Evolutionary conservation across 2,888 invertebrate genomes (phyloP), one percentile per base, ranked within the genome.

Genomic region (Drosophila merina): DNA sequence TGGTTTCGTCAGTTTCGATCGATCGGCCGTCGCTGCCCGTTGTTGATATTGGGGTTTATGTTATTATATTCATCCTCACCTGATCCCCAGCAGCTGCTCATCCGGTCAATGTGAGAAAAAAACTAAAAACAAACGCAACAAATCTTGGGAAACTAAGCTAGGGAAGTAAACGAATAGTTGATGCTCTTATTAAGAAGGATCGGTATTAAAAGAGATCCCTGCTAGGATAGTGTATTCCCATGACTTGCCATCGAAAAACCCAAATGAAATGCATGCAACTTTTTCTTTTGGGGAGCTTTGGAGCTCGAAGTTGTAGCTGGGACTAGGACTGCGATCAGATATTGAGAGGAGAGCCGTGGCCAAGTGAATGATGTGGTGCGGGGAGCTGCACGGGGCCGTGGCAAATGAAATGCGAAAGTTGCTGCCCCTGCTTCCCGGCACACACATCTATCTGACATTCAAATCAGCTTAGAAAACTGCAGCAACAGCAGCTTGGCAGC

Each of bases 11-110:
- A 85, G 82, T 83, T 60, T 62, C 71, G 69, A 77, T 79, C 80
- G 60, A 69, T 73, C 54, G 59, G 77, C 74, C 68, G 75, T 58
- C 58, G 68, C 36, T 68, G 79, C 40, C 45, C 76, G 84, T 71
- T 79, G 87, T 80, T 87, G 88, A 86, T 86, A 86, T 88, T 86
- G 88, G 86, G 87, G 88, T 72, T 83, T 83, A 76, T 77, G 84
- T 80, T 89, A 85, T 89, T 87, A 88, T 86, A 89, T 88, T 85
- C 89, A 88, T 86, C 88, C 89, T 89, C 89, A 89, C 89, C 89
- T 88, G 88, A 89, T 89, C 87, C 87, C 76, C 86, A 88, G 88
- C 90, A 89, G 89, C 86, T 89, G 89, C 84, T 84, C 89, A 88
- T 88, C 89, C 89, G 87, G 89, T 89, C 79, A 78, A 75, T 80